Percentiles rank a stretch among this genome's conserved stretches.
Evolutionary conservation across 2,113 vertebrate genomes (phyloP).

Genomic region (Rattus norvegicus): GRCr8 NC_086027.1:75176001-75176500

Average conservation of each 20-base stretch:
- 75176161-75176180: slow-evolving; percentile 45
- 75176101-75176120: slow-evolving; percentile 5
- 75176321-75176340: slow-evolving; percentile 20
- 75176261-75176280: slow-evolving; percentile 26
- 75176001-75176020: slow-evolving; percentile 53
- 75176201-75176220: slow-evolving; percentile 64
- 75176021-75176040: neutral
- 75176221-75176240: slow-evolving; percentile 72
- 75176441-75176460: neutral
- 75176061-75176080: neutral
- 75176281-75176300: slow-evolving; percentile 46
- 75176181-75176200: slow-evolving; percentile 61
- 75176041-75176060: neutral
- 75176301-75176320: neutral
- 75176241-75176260: neutral
- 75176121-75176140: neutral
- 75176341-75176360: neutral
- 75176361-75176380: neutral
- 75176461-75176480: neutral
- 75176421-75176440: neutral
- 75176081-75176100: neutral
- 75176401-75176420: neutral
- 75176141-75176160: neutral
- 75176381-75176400: neutral
- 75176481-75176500: neutral